Evolutionary conservation across 2,888 invertebrate species (phyloP).

Genomic region (Eristalis intricaria): DNA sequence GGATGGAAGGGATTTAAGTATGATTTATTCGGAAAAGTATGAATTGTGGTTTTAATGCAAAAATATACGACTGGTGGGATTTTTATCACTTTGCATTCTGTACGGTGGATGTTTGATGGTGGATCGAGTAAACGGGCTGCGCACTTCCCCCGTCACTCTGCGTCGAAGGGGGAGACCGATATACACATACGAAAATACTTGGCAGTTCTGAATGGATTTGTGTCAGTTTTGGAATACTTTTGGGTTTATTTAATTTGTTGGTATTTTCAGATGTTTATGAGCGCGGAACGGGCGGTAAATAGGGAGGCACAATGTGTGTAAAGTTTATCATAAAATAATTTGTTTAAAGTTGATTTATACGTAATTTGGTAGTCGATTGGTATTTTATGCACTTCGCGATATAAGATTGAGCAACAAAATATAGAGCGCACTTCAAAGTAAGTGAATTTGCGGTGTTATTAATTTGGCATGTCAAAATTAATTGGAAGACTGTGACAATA

Average conservation of each 20-base stretch:
- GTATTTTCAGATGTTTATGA: slow-evolving; percentile 3
- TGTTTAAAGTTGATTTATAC: slow-evolving; percentile 51
- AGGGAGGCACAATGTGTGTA: slow-evolving; percentile 7
- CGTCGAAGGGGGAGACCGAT: not conserved
- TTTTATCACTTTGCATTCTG: slow-evolving; percentile 61
- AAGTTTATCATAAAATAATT: slow-evolving; percentile 27
- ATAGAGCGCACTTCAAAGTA: not conserved
- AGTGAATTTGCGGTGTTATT: slow-evolving; percentile 26
- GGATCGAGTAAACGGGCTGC: not conserved
- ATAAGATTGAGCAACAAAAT: not conserved
- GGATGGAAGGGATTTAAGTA: slow-evolving; percentile 70
- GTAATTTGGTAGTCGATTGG: not conserved
- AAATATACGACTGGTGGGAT: slow-evolving; percentile 72
- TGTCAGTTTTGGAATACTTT: slow-evolving; percentile 40
- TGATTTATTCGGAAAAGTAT: slow-evolving; percentile 74
- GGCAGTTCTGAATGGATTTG: slow-evolving; percentile 47
- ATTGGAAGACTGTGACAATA: not conserved
- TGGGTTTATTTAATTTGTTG: slow-evolving; percentile 34
- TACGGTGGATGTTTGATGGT: slow-evolving; percentile 5
- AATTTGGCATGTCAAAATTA: not conserved
- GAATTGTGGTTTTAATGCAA: slow-evolving; percentile 74
- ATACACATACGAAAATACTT: not conserved
- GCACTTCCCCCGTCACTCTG: too few relatives aligned
- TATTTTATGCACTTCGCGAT: not conserved
- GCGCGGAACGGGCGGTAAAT: not conserved